A percentile compares a stretch with the other conserved stretches of the same genome.
phyloP scores from a whole-genome alignment of 2,797 vertebrate species.

The Ispidina picta region DNA sequence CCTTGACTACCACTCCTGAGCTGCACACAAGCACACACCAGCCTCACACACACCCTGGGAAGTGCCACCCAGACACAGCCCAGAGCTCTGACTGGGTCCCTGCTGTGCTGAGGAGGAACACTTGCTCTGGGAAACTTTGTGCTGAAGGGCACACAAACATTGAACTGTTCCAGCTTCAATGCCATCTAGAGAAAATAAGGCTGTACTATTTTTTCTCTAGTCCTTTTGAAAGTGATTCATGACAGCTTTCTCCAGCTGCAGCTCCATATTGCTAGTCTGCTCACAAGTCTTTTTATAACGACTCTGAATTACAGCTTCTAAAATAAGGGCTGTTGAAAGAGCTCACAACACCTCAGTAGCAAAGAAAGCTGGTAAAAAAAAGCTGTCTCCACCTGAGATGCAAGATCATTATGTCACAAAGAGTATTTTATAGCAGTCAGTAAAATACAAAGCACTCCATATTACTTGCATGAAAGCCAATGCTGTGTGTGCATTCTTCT shows the following conservation, averaged over 20 bases:
- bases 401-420: not conserved
- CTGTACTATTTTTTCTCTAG: not conserved
- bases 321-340: not conserved
- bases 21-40: no score
- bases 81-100: not conserved
- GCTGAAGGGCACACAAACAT: not conserved
- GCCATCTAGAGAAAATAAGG: not conserved
- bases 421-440: not conserved
- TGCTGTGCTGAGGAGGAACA: no score
- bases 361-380: not conserved
- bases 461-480: not conserved
- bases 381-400: fast-evolving
- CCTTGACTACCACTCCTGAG: not conserved
- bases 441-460: not conserved
- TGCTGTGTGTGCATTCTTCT: not conserved
- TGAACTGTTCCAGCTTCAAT: not conserved
- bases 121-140: not conserved
- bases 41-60: not conserved
- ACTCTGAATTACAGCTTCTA: not conserved
- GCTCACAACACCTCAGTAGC: not conserved
- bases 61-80: not conserved
- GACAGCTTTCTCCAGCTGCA: not conserved
- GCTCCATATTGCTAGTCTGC: not conserved
- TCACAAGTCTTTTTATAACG: not conserved
- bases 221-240: not conserved